Base-by-base conservation (phyloP, 2,113 vertebrate species). In the Petrocephalus microphthalmus region DNA sequence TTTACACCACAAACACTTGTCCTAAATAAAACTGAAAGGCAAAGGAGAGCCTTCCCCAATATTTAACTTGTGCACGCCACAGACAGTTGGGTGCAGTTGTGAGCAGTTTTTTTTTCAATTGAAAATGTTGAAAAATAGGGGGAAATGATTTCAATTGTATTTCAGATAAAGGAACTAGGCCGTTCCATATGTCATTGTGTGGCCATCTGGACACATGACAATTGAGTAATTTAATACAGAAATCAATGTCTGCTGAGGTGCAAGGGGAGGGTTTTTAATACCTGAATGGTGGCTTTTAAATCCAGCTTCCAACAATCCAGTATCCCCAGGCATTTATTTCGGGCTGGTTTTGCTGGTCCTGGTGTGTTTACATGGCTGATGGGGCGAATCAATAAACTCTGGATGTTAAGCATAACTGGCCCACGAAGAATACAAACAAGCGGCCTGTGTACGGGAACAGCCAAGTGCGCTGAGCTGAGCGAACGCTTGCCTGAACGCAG, bases 181-280 rank as follows among this genome's bases (percentile, higher is more conserved):
- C 85, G 64, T 60, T 89, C 74, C 88, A 88, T 89, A 78, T 82
- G 71, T 53, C 86, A 87, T 89, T 89, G 83, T 51, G 45, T 52
- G 78, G 88, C 13, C 22, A 82, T 87, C 51, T 49, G 74, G 85
- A 54, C 83, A 78, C 51, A 49, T 49, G 54, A 89, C 83, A 89
- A 87, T 89, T 22, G 29, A 22, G 17, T 45, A 0, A 54, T 87
- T 54, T 87, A 87, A 82, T 83, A n/a, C 52, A 89, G 17, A 86
- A 89, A 86, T 89, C 60, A 89, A 89, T 81, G 64, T 74, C 64
- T 42, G 15, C n/a, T 85, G 84, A 78, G 85, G 54, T 56, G 13
- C 37, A 67, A 25, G n/a, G 10, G 29, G 5, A 13, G 13, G 6
- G 53, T 33, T 88, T 64, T 85, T 51, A 22, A 33, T 60, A 64